Base-by-base conservation (phyloP, 2,797 vertebrate species). In the Mormyrus proboscirostris region DNA sequence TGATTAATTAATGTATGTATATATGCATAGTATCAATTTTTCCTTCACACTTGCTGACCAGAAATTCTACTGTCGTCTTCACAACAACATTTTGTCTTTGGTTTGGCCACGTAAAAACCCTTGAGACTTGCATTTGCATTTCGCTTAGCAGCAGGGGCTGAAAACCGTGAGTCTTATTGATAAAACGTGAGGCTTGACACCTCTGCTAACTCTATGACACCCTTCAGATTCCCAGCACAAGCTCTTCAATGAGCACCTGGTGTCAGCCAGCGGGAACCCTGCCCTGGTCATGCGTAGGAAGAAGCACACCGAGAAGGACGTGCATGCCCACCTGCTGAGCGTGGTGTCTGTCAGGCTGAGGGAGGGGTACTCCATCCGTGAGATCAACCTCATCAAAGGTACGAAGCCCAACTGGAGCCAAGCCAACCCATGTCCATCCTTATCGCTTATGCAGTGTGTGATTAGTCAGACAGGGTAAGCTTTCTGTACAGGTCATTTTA, bases 271-370 rank as follows among this genome's bases (percentile, higher is more conserved):
- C 90, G 98, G 97, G 90, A 99, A 99, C 93, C 98, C 99, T 0
- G 97, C 98, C 0, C 93, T 99, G 92, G 97, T 97, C 0, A 96
- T 98, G 95, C 96, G 98, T 79, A 96, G 98, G 91, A 99, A 99
- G 94, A 99, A 99, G 92, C 99, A 99, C 94, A 97, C 98, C 0
- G 99, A 99, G 94, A 99, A 99, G 91, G 99, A 99, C 90, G 97
- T 99, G 89, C 97, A 96, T 0, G 98, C 98, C 1, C 96, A 99
- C 93, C 93, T 99, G 2, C 96, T 98, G 92, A 99, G 99, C 91
- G 96, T 99, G 0, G 96, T 99, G 83, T 99, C 99, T 0, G 98
- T 99, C 4, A 95, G 99, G 3, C 96, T 99, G 88, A 96, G 99
- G 0, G 99, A 99, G 92, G 99, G 98, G 90, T 99, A 99, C 95